A percentile compares a stretch with the other conserved stretches of the same genome.
Conservation (phyloP, 1,140 invertebrate genomes). For the Panagrolaimus sp. region DNA sequence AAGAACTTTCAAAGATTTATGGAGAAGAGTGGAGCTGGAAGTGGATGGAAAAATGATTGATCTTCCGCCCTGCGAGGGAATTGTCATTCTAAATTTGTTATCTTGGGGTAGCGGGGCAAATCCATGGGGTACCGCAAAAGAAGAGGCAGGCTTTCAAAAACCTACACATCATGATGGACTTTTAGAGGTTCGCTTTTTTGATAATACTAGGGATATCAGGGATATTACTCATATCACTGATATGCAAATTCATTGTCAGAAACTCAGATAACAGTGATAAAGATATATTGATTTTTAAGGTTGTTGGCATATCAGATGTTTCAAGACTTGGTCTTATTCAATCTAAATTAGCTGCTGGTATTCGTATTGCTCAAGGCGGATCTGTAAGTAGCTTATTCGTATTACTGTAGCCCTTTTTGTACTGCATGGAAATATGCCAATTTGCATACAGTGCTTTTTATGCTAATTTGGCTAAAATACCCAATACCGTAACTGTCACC, state of each 20-base stretch:
- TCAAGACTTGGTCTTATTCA: slow-evolving; percentile 98
- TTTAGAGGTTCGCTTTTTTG: slow-evolving; percentile 67
- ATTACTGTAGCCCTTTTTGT: too few species aligned
- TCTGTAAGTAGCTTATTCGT: slow-evolving; percentile 63
- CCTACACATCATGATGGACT: slow-evolving; percentile 99
- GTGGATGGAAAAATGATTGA: slow-evolving; percentile 91
- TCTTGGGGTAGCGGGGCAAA: slow-evolving; percentile 99
- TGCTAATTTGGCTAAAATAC: too few species aligned
- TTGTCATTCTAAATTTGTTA: slow-evolving; percentile 97
- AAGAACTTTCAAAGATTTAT: slow-evolving; percentile 88
- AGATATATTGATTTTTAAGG: slow-evolving; percentile 52
- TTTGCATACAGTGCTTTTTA: slow-evolving; percentile 31
- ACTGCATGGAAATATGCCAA: too few species aligned
- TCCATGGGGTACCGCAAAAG: slow-evolving; percentile 98
- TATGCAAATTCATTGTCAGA: too few species aligned
- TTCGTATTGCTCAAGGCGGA: slow-evolving; percentile 89
- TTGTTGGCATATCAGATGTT: slow-evolving; percentile 95
- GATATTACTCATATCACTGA: too few species aligned
- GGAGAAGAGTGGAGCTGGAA: slow-evolving; percentile 85
- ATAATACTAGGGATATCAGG: too few species aligned
- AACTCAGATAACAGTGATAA: too few species aligned
- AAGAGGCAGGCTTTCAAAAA: slow-evolving; percentile 86
- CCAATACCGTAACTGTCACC: slow-evolving; percentile 66
- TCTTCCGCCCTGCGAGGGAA: slow-evolving; percentile 90
- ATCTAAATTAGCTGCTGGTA: slow-evolving; percentile 86